phyloP scores from a whole-genome alignment of 2,888 invertebrate species.

The Eupeodes latifasciatus region DNA sequence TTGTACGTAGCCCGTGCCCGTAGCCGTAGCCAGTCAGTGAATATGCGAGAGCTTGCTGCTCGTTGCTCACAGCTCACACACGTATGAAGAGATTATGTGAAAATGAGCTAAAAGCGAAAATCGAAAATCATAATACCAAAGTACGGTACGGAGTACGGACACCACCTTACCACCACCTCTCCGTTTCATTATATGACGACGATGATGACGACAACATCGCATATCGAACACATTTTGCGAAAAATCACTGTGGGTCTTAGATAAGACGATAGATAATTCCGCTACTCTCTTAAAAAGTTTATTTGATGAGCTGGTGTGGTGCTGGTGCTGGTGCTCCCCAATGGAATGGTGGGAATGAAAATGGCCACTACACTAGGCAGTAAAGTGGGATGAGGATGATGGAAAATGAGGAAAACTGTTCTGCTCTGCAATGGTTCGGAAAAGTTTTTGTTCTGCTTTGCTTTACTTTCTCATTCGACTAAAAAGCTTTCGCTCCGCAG shows the following conservation, averaged over 20 bases:
- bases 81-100: constrained; percentile 51
- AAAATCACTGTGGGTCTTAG: constrained; percentile 49
- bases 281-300: constrained; percentile 58
- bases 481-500: constrained; percentile 44
- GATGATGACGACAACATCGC: constrained; percentile 15
- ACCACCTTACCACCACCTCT: background rate
- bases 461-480: constrained; percentile 38
- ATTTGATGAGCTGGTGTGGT: background rate
- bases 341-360: background rate
- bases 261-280: background rate
- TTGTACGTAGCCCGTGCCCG: background rate
- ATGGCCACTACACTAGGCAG: background rate
- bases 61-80: constrained; percentile 19
- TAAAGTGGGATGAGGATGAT: constrained; percentile 1
- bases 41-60: constrained; percentile 14
- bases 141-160: background rate
- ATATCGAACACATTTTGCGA: constrained; percentile 43
- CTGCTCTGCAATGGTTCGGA: constrained; percentile 2
- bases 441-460: constrained; percentile 12
- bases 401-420: constrained; percentile 65
- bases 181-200: background rate
- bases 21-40: background rate
- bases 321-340: too few relatives aligned
- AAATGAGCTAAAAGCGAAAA: constrained; percentile 74
- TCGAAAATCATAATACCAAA: constrained; percentile 46